Evolutionary conservation across 1,140 invertebrate species (phyloP).

Genomic region (Heliconius congener): DNA sequence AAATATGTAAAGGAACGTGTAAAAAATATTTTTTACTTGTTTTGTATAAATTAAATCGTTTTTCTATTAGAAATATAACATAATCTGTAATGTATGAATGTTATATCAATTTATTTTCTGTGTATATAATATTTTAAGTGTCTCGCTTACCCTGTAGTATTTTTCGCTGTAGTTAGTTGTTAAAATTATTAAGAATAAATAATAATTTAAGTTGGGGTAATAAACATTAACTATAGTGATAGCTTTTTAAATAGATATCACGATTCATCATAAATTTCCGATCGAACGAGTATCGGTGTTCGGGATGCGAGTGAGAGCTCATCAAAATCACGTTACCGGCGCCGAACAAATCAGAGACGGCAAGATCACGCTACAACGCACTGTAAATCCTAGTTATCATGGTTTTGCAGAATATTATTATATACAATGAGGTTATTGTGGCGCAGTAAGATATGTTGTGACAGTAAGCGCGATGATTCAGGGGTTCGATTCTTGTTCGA

Average conservation of each 20-base stretch:
- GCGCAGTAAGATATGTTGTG: neutral
- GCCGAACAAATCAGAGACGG: conserved; percentile 20
- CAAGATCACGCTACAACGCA: conserved; percentile 8
- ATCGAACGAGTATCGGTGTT: conserved; percentile 26
- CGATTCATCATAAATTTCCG: conserved; percentile 10
- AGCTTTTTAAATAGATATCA: neutral
- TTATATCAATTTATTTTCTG: too few relatives aligned
- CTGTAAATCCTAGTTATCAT: neutral
- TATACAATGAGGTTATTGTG: neutral
- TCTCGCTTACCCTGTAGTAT: too few relatives aligned
- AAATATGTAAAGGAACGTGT: too few relatives aligned
- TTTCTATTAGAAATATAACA: too few relatives aligned
- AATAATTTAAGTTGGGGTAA: neutral
- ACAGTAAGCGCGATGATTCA: neutral
- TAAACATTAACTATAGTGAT: neutral
- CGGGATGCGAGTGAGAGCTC: conserved; percentile 15
- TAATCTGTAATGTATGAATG: too few relatives aligned
- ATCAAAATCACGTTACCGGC: conserved; percentile 25
- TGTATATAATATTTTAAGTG: too few relatives aligned
- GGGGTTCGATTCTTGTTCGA: too few relatives aligned
- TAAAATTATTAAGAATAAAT: neutral
- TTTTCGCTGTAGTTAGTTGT: too few relatives aligned
- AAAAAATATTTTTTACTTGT: too few relatives aligned
- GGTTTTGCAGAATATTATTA: neutral
- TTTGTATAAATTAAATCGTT: too few relatives aligned